Evolutionary conservation across 53 echinoderm and acorn worm genomes (phyloP).

Genomic region (Henricia sp.): DNA sequence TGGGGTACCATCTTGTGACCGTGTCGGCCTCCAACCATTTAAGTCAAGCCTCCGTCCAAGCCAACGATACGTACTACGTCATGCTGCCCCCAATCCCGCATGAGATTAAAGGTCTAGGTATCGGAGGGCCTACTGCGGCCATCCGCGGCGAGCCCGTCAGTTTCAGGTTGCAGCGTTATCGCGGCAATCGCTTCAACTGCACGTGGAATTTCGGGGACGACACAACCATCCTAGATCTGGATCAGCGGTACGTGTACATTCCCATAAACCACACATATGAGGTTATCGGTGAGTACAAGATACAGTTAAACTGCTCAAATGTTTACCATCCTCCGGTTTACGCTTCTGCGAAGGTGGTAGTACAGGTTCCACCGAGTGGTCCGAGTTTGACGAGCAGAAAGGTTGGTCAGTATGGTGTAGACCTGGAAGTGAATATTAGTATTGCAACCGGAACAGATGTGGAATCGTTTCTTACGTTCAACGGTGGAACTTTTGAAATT

Average conservation of each 20-base stretch:
- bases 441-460: conserved; percentile 74
- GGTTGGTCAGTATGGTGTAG: conserved; percentile 62
- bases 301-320: conserved; percentile 70
- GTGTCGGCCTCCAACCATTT: conserved; percentile 78
- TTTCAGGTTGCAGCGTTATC: conserved; percentile 54
- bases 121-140: conserved; percentile 56
- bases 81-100: conserved; percentile 76
- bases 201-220: conserved; percentile 83
- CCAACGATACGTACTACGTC: conserved; percentile 79
- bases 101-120: conserved; percentile 57
- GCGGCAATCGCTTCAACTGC: conserved; percentile 83
- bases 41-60: conserved; percentile 43
- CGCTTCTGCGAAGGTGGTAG: conserved; percentile 39
- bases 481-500: conserved; percentile 24
- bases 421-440: conserved; percentile 68
- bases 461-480: conserved; percentile 42
- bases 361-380: conserved; percentile 65
- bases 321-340: conserved; percentile 65
- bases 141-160: conserved; percentile 53
- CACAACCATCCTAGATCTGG: conserved; percentile 32
- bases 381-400: conserved; percentile 57
- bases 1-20: conserved; percentile 73
- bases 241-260: conserved; percentile 59
- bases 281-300: conserved; percentile 40
- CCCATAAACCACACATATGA: conserved; percentile 71